Conservation (phyloP, 2,113 vertebrate genomes). For the Ctenodactylus gundi region DNA sequence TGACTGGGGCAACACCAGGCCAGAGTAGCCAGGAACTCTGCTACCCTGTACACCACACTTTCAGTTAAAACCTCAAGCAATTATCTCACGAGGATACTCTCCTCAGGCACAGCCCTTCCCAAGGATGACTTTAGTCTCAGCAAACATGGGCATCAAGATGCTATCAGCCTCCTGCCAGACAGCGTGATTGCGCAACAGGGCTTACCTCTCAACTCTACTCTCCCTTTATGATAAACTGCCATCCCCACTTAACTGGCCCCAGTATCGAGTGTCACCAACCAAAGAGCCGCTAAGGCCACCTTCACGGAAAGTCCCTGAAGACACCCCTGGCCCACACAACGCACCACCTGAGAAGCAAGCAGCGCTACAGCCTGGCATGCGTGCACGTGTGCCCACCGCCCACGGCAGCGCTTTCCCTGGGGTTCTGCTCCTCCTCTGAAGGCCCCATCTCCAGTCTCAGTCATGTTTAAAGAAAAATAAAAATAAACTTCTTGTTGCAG, state of each 20-base stretch:
- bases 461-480: background rate
- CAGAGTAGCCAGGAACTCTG: background rate
- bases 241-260: background rate
- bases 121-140: background rate
- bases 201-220: background rate
- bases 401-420: background rate
- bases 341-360: background rate
- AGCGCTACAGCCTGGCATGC: background rate
- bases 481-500: constrained; percentile 10
- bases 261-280: background rate
- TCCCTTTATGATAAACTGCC: background rate
- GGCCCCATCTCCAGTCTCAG: background rate
- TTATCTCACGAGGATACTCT: background rate
- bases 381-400: background rate
- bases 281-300: background rate
- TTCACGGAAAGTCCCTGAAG: background rate
- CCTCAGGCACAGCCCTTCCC: constrained; percentile 14
- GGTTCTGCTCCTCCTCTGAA: background rate
- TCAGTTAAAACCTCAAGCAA: constrained; percentile 9
- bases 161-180: background rate
- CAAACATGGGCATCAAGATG: constrained; percentile 18
- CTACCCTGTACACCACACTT: background rate
- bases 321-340: background rate
- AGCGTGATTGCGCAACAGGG: background rate
- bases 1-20: background rate